Percentiles rank a stretch among this genome's conserved stretches.
phyloP scores from a whole-genome alignment of 2,113 vertebrate species.

The Damaliscus lunatus region DNA sequence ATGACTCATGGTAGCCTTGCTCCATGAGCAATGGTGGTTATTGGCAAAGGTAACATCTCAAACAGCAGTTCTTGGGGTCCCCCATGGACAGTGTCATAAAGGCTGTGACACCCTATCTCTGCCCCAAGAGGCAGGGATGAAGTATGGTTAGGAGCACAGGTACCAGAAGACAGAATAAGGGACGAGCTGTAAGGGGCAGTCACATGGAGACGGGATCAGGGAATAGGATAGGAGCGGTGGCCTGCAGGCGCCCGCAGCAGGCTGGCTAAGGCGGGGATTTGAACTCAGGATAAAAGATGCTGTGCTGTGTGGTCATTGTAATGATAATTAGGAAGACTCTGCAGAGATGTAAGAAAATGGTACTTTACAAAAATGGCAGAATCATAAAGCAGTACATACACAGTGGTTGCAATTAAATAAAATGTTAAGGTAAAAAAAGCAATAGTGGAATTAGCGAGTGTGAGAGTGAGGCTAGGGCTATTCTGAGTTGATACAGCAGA shows the following conservation, averaged over 20 bases:
- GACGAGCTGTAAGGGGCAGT: too few relatives aligned
- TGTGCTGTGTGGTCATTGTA: not conserved
- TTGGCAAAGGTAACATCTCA: not conserved
- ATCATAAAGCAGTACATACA: not conserved
- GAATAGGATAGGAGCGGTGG: accelerated
- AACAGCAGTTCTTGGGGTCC: not conserved
- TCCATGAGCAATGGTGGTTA: not conserved
- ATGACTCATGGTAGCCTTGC: accelerated
- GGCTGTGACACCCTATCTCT: too few relatives aligned
- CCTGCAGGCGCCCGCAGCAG: accelerated
- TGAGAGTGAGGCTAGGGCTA: not conserved
- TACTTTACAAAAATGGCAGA: not conserved
- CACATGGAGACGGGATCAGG: accelerated
- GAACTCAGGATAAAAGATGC: not conserved
- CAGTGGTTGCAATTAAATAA: not conserved
- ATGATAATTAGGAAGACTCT: not conserved
- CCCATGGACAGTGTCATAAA: not conserved
- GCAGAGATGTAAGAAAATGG: not conserved
- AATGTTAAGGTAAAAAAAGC: not conserved
- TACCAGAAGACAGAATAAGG: not conserved
- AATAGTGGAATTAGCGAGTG: not conserved
- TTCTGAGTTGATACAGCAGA: slow-evolving; percentile 78
- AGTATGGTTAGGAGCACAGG: not conserved
- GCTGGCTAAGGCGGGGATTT: not conserved
- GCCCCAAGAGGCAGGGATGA: not conserved